Base-by-base conservation (phyloP, 2,888 invertebrate genomes). In the Latrodectus hesperus region DNA sequence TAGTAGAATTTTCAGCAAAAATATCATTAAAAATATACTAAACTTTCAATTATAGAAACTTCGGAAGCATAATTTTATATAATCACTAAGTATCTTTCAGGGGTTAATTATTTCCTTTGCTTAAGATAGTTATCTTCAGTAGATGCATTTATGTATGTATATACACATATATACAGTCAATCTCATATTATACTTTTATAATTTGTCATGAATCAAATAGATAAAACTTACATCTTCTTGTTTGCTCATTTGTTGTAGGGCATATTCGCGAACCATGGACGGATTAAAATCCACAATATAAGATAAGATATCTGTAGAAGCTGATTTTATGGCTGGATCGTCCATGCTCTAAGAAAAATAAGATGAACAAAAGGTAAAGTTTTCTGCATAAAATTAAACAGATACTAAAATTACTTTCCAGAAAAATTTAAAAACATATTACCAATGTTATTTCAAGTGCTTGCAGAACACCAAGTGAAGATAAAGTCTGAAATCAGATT, bases 211-310 rank as follows among this genome's bases (percentile, higher is more conserved):
- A 71, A 67, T 65, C 38, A 22, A n/a, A 68, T 10, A 68, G 17
- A 55, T 51, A 55, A 12, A 52, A 91, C 94, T 93, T 93, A 96
- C 97, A 94, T 97, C 97, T 93, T 98, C 97, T 84, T 95, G 96
- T 91, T 95, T 96, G 92, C 95, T 95, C 89, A 96, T 96, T 93
- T 99, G 99, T 92, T 97, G 97, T 90, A 99, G 93, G 89, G 99
- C 97, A 92, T 98, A 99, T 92, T 99, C 99, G 91, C 99, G 94
- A 80, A 99, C 97, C 92, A 98, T 96, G 91, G 98, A 97, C 89
- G 99, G 98, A 91, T 98, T 99, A 94, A 97, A 99, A 93, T 99
- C 99, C 90, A 99, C 98, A 92, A 99, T 97, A 92, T 98, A 98
- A 79, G 98, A 98, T 91, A 99, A 95, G 92, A 99, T 98, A 93